These are phyloP conservation scores for Cosmorhoe ocellata DNA, from an alignment of 2,888 invertebrate species.

Conservation along the genomic window DNA sequence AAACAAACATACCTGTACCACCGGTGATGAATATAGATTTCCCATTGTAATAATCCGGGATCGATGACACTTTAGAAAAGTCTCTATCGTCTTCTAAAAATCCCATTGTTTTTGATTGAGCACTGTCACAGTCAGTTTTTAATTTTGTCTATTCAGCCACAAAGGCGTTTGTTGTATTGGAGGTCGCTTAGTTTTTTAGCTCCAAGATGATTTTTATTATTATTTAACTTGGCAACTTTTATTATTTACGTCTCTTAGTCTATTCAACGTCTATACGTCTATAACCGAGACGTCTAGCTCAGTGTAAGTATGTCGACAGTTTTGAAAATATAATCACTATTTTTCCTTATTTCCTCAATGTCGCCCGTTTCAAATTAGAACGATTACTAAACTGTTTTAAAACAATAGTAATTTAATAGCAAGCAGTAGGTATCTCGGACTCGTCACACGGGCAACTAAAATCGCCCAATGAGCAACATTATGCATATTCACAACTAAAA, in stretches of 20 bases:
- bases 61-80: constrained; percentile 49
- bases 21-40: constrained; percentile 91
- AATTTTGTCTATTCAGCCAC: too few species aligned
- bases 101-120: constrained; percentile 42
- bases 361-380: neutral
- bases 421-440: neutral
- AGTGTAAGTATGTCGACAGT: too few species aligned
- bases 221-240: too few species aligned
- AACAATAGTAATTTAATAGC: constrained; percentile 6
- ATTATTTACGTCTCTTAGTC: too few species aligned
- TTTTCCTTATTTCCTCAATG: neutral
- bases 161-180: too few species aligned
- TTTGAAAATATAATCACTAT: too few species aligned
- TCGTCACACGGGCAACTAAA: neutral
- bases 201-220: too few species aligned
- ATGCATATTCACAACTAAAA: too few species aligned
- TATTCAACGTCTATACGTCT: too few species aligned
- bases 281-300: too few species aligned
- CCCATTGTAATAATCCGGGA: constrained; percentile 85
- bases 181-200: too few species aligned
- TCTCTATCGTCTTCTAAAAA: constrained; percentile 54
- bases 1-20: constrained; percentile 79
- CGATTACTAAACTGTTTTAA: neutral
- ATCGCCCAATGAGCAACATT: neutral
- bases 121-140: neutral